Percentiles rank a stretch among this genome's conserved stretches.
Evolutionary conservation across 2,113 vertebrate genomes (phyloP).

Genomic region (Ranitomeya imitator): DNA sequence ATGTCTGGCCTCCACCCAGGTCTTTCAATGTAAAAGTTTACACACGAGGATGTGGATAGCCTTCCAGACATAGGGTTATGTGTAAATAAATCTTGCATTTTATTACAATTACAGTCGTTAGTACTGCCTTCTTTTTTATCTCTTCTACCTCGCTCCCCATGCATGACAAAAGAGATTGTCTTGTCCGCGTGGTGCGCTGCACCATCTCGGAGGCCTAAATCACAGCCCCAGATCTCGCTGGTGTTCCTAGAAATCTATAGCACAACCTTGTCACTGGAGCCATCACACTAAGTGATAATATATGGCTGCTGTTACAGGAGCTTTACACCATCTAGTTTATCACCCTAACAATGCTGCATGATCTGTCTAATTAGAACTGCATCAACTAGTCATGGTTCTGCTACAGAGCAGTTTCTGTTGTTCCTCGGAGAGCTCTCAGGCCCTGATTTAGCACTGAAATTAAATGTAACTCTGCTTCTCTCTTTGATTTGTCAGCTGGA

Average conservation of each 20-base stretch:
- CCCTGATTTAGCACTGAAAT: constrained; percentile 68
- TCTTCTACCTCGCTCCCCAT: neutral
- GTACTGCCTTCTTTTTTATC: constrained; percentile 5
- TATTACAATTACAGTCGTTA: constrained; percentile 36
- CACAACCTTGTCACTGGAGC: constrained; percentile 58
- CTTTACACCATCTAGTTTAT: constrained; percentile 67
- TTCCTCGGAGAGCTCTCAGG: constrained; percentile 63
- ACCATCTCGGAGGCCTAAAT: constrained; percentile 29
- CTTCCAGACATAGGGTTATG: neutral
- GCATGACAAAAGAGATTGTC: constrained; percentile 36
- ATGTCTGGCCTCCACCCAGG: neutral
- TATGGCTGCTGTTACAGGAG: constrained; percentile 65
- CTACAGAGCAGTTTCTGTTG: constrained; percentile 63
- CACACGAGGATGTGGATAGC: neutral
- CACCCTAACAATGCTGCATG: constrained; percentile 64
- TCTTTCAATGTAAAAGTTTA: neutral
- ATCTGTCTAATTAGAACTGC: constrained; percentile 69
- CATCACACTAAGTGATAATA: constrained; percentile 68
- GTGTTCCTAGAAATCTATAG: constrained; percentile 56
- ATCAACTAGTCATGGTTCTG: constrained; percentile 62
- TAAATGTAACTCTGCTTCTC: constrained; percentile 66
- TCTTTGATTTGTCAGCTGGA: constrained; percentile 63
- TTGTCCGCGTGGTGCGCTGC: neutral
- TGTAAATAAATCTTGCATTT: constrained; percentile 33
- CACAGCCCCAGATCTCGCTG: constrained; percentile 25